Evolutionary conservation across 1,140 invertebrate genomes (phyloP).

Genomic region (Melipona quadrifasciata): DNA sequence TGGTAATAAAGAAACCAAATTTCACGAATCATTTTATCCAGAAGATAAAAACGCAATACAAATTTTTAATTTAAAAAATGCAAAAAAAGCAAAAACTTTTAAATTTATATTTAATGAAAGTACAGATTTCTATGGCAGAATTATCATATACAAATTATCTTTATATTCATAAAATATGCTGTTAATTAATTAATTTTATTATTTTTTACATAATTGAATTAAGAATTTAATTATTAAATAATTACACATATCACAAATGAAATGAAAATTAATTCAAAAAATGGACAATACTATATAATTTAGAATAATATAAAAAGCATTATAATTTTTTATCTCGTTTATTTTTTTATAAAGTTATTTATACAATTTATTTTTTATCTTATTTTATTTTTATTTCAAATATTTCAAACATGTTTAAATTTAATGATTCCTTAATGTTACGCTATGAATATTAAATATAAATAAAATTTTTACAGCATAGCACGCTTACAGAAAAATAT

Average conservation of each 20-base stretch:
- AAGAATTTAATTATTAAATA: too few species aligned
- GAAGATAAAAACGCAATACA: slow-evolving; percentile 84
- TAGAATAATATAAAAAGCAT: neutral
- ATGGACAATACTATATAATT: neutral
- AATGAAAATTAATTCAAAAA: neutral
- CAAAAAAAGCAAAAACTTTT: slow-evolving; percentile 70
- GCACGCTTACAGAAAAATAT: neutral
- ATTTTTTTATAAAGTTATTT: neutral
- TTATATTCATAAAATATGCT: slow-evolving; percentile 62
- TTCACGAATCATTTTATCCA: slow-evolving; percentile 82
- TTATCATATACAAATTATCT: slow-evolving; percentile 81
- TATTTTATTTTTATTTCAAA: too few species aligned
- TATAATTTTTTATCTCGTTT: neutral
- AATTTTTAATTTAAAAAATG: slow-evolving; percentile 75
- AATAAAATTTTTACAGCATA: neutral
- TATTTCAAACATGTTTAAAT: neutral
- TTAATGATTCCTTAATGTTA: neutral
- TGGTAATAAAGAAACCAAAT: slow-evolving; percentile 64
- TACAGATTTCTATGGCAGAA: slow-evolving; percentile 83
- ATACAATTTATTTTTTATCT: slow-evolving; percentile 1
- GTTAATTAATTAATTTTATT: neutral
- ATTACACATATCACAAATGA: neutral
- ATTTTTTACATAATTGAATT: neutral
- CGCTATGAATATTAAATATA: neutral
- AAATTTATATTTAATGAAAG: slow-evolving; percentile 80